Evolutionary conservation across 1,140 invertebrate species (phyloP), one percentile per base, ranked within the genome.

Genomic region (Eriosoma lanigerum): DNA sequence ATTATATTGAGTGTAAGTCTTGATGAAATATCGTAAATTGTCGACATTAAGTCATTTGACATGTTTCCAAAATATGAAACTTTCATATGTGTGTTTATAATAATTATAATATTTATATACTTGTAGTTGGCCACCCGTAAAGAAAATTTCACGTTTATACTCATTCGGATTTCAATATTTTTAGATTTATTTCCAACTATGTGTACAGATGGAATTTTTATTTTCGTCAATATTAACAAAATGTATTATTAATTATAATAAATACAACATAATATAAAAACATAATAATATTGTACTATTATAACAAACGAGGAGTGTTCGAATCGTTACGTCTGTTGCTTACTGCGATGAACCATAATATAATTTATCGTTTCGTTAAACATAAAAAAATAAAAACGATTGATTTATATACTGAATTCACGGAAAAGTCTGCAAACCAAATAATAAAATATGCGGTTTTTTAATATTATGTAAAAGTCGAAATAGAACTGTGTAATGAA

Each of bases 181-280:
- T 66, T 66, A 66, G n/a, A 66, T 44, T 13, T 44, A 21, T 66
- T 64, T 38, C 62, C 19, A 17, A 64, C 19, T 17, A 64, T 19
- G 24, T 13, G 19, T n/a, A 64, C 26, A 38, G 32, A 58, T 9
- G 17, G 60, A 3, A 38, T 38, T 38, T 38, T 19, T 19, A 32
- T 58, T 64, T 64, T 64, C 9, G 19, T 64, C 32, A 60, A 26
- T 24, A 26, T 58, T 15, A 15, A 21, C 15, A 21, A 58, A 58
- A 58, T 58, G 13, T 58, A 21, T 58, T 24, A 17, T 17, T 26
- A 13, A 24, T 26, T 58, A 26, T 38, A 38, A 38, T 38, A 38
- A 38, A 38, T 38, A 38, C 8, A 38, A 4, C 3, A 38, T 38
- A 8, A 8, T 38, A 38, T 38, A 4, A 38, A 4, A 38, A 4